Conservation (phyloP, 1,140 invertebrate genomes). For the Chlorops oryzae region DNA sequence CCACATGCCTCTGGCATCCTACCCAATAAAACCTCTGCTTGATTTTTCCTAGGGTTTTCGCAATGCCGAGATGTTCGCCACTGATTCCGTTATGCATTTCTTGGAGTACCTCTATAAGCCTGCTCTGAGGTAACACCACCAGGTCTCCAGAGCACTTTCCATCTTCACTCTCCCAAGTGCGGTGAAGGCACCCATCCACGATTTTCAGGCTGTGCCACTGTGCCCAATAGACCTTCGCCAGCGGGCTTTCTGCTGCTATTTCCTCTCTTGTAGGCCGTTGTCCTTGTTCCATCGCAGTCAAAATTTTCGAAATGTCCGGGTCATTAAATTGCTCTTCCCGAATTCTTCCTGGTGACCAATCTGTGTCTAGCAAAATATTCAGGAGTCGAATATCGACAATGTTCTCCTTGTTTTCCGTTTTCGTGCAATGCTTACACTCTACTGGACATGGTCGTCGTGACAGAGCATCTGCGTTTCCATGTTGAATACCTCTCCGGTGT, state of each 20-base stretch:
- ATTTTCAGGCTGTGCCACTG: no score
- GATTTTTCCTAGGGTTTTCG: slow-evolving; percentile 16
- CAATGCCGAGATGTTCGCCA: slow-evolving; percentile 19
- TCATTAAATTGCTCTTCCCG: no score
- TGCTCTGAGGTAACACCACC: neutral
- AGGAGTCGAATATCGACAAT: neutral
- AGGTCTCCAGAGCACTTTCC: neutral
- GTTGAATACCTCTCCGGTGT: neutral
- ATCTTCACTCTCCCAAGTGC: neutral
- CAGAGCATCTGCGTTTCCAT: neutral
- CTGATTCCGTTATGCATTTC: slow-evolving; percentile 14
- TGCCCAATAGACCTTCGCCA: no score
- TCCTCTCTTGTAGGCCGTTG: no score
- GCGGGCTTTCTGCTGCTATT: no score
- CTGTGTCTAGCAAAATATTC: no score
- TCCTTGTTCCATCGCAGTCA: no score
- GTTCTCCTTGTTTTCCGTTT: neutral
- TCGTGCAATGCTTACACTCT: neutral
- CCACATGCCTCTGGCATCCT: slow-evolving; percentile 19
- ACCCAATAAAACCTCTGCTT: slow-evolving; percentile 23
- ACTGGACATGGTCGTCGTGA: neutral
- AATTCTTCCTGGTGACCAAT: no score
- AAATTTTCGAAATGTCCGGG: no score
- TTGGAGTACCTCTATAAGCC: neutral
- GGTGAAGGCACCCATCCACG: no score